Evolutionary conservation across 2,797 vertebrate genomes (phyloP).

Genomic region (Peromyscus eremicus): DNA sequence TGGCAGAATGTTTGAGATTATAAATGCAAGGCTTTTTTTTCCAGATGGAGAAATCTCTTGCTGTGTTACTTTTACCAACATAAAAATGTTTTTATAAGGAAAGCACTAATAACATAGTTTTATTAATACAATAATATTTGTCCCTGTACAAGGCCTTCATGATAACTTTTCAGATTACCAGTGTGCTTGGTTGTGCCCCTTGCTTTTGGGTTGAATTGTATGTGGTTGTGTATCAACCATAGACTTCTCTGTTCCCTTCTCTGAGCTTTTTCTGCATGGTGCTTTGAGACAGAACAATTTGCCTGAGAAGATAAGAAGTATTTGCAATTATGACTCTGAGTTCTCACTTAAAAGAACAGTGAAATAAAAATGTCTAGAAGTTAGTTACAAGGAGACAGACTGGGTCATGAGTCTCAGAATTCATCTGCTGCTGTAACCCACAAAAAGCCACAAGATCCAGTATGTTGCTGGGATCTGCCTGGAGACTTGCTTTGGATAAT

Average conservation of each 20-base stretch:
- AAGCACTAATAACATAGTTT: neutral
- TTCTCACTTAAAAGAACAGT: slow-evolving; percentile 64
- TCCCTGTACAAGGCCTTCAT: neutral
- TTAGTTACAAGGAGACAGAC: slow-evolving; percentile 62
- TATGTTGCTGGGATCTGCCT: slow-evolving; percentile 53
- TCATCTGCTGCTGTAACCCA: slow-evolving; percentile 22
- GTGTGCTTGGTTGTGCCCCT: neutral
- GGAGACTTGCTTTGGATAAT: slow-evolving; percentile 50
- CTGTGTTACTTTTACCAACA: slow-evolving; percentile 52
- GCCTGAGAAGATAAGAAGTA: slow-evolving; percentile 59
- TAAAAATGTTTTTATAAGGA: slow-evolving; percentile 30
- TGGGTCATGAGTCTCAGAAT: slow-evolving; percentile 47
- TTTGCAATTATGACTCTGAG: slow-evolving; percentile 42
- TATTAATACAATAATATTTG: slow-evolving; percentile 41
- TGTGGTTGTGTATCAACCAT: neutral
- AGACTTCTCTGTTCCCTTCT: neutral
- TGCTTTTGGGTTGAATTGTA: neutral
- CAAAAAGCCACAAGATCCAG: slow-evolving; percentile 61
- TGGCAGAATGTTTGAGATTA: slow-evolving; percentile 66
- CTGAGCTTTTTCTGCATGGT: slow-evolving; percentile 3
- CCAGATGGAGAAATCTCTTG: slow-evolving; percentile 49
- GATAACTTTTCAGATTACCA: neutral
- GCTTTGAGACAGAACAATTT: slow-evolving; percentile 58
- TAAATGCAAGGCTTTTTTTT: slow-evolving; percentile 36
- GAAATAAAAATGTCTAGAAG: slow-evolving; percentile 66